Conservation (phyloP, 1,140 invertebrate species). For the Drosophila subpulchrella region DNA sequence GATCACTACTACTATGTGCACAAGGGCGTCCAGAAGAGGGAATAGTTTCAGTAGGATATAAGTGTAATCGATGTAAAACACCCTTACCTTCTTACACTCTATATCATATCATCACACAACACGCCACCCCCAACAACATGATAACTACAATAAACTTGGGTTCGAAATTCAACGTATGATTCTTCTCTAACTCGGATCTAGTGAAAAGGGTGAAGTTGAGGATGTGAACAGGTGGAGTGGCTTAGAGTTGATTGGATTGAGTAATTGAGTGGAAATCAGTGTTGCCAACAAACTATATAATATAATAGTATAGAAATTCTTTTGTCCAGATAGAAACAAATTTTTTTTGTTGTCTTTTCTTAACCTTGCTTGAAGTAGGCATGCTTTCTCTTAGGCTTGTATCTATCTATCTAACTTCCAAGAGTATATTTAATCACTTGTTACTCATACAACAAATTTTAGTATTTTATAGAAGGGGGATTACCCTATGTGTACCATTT, state of each 20-base stretch:
- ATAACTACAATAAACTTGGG: slow-evolving; percentile 34
- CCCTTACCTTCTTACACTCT: background rate
- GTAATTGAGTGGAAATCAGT: background rate
- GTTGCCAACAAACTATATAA: slow-evolving; percentile 4
- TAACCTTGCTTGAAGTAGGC: background rate
- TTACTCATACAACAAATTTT: background rate
- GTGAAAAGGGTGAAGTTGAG: background rate
- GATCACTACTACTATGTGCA: slow-evolving; percentile 79
- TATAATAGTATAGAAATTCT: no score
- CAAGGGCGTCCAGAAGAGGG: slow-evolving; percentile 58
- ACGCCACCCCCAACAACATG: background rate
- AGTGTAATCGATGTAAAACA: slow-evolving; percentile 36
- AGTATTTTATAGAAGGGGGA: background rate
- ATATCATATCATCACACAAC: slow-evolving; percentile 5
- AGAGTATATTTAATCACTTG: background rate
- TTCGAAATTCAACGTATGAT: slow-evolving; percentile 25
- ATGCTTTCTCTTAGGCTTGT: background rate
- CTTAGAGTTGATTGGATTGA: slow-evolving; percentile 2
- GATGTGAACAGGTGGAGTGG: background rate
- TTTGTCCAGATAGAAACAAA: no score
- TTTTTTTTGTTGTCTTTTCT: no score
- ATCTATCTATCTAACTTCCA: background rate
- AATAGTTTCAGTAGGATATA: slow-evolving; percentile 32
- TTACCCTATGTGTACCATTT: background rate
- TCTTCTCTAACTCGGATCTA: slow-evolving; percentile 7